These are phyloP conservation scores for Thyatira batis DNA, from an alignment of 2,888 invertebrate genomes.

Conservation along the genomic window DNA sequence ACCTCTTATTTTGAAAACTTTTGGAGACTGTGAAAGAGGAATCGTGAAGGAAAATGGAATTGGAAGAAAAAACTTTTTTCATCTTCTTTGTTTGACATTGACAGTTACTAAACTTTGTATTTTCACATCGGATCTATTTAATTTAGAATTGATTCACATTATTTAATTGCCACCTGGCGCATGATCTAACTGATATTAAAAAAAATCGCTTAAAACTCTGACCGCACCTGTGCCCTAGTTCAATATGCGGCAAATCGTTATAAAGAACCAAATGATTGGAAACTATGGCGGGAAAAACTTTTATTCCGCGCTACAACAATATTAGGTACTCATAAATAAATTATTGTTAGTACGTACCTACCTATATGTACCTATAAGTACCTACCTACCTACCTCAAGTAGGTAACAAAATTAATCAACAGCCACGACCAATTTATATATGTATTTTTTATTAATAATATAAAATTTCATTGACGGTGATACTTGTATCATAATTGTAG, in stretches of 20 bases:
- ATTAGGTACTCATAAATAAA: no score
- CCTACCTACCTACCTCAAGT: no score
- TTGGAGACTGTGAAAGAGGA: slow-evolving; percentile 79
- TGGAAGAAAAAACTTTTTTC: slow-evolving; percentile 80
- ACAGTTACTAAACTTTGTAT: slow-evolving; percentile 79
- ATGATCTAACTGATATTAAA: slow-evolving; percentile 64
- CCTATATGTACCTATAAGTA: no score
- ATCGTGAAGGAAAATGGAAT: slow-evolving; percentile 78
- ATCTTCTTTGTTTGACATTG: slow-evolving; percentile 83
- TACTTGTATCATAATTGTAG: no score
- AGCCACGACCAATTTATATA: background rate
- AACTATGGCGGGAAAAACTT: no score
- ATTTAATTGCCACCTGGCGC: slow-evolving; percentile 72
- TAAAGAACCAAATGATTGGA: background rate
- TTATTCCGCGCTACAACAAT: no score
- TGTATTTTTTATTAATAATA: background rate
- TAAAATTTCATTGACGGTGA: no score
- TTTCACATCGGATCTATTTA: slow-evolving; percentile 78
- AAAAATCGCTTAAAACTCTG: slow-evolving; percentile 23
- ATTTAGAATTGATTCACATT: slow-evolving; percentile 72
- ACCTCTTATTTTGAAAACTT: slow-evolving; percentile 82
- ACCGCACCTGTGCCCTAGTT: background rate
- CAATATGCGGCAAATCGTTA: background rate
- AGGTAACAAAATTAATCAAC: no score
- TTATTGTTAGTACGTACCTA: no score